Evolutionary conservation across 2,113 vertebrate species (phyloP).

Genomic region (Ameiurus melas): DNA sequence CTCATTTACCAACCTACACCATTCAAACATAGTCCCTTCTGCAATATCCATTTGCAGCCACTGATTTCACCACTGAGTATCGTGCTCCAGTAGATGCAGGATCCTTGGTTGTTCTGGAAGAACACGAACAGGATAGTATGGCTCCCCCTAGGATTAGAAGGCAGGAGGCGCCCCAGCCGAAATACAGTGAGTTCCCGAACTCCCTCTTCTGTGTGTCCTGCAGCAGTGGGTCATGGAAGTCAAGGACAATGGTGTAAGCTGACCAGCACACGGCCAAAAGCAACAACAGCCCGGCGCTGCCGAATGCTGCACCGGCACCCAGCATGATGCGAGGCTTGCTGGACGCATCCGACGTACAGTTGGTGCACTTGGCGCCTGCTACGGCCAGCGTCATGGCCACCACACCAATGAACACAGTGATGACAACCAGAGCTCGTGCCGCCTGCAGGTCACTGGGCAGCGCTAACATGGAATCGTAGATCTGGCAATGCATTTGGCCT

Average conservation of each 20-base stretch:
- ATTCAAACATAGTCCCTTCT: conserved; percentile 76
- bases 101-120: conserved; percentile 30
- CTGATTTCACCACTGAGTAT: conserved; percentile 65
- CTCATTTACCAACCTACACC: conserved; percentile 12
- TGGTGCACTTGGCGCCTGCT: conserved; percentile 79
- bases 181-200: conserved; percentile 78
- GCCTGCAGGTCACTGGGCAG: conserved; percentile 72
- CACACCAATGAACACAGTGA: conserved; percentile 69
- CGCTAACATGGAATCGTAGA: conserved; percentile 78
- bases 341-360: conserved; percentile 67
- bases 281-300: conserved; percentile 68
- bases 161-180: conserved; percentile 76
- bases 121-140: conserved; percentile 75
- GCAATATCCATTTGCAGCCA: conserved; percentile 63
- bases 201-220: conserved; percentile 76
- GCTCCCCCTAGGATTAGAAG: conserved; percentile 72
- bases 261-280: conserved; percentile 77
- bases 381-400: conserved; percentile 68
- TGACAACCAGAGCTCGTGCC: conserved; percentile 69
- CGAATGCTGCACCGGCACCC: conserved; percentile 64
- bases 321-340: conserved; percentile 71
- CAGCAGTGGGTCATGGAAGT: conserved; percentile 73
- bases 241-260: conserved; percentile 72
- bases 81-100: conserved; percentile 52
- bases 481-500: conserved; percentile 79